Evolutionary conservation across 30 jellyfish, hydroid and myxozoan genomes (phyloP).

Genomic region (Pelagia noctiluca): DNA sequence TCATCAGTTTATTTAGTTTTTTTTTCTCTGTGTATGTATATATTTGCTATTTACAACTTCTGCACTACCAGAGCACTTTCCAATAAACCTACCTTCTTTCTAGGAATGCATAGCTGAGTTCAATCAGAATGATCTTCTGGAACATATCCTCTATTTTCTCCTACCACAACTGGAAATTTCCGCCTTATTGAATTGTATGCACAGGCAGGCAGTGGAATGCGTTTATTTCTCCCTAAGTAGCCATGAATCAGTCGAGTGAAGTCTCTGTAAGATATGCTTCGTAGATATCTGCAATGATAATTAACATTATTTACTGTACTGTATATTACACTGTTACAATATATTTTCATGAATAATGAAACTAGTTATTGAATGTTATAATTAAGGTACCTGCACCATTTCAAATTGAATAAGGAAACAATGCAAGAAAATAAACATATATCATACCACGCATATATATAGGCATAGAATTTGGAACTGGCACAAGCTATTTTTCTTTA

Average conservation of each 20-base stretch:
- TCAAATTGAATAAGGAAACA: not conserved
- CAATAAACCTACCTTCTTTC: not conserved
- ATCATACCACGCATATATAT: not conserved
- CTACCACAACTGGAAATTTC: constrained; percentile 2
- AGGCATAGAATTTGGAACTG: too few relatives aligned
- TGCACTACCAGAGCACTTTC: not conserved
- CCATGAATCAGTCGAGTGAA: constrained; percentile 60
- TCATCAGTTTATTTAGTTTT: too few relatives aligned
- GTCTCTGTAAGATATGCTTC: constrained; percentile 41
- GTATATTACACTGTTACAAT: too few relatives aligned
- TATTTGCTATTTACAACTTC: too few relatives aligned
- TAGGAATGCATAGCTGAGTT: constrained; percentile 4
- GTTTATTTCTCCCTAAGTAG: constrained; percentile 39
- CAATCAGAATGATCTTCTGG: constrained; percentile 8
- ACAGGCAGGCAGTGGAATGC: constrained; percentile 58
- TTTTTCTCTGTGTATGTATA: too few relatives aligned
- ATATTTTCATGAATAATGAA: not conserved
- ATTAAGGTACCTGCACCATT: not conserved
- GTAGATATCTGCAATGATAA: constrained; percentile 23
- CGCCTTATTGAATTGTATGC: constrained; percentile 17
- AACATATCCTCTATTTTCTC: not conserved
- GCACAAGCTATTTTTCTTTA: too few relatives aligned
- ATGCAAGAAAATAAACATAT: not conserved
- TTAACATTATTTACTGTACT: too few relatives aligned
- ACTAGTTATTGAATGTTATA: not conserved